Conservation (phyloP, 2,888 invertebrate genomes). For the Holacanthella duospinosa region DNA sequence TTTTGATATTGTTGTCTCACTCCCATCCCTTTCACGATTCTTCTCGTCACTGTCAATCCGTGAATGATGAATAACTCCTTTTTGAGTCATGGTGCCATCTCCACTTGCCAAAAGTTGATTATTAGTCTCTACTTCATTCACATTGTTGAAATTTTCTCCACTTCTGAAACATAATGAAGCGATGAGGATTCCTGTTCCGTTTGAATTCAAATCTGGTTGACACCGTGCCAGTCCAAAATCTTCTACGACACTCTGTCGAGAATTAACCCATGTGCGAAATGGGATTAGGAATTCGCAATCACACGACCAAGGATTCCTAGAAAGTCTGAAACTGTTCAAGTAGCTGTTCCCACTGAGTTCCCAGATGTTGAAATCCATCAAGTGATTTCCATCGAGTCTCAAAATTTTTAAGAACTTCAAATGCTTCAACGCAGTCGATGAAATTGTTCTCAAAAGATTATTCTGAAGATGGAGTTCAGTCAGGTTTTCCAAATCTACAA, state of each 20-base stretch:
- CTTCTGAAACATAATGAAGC: slow-evolving; percentile 19
- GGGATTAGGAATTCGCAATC: slow-evolving; percentile 72
- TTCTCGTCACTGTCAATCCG: background rate
- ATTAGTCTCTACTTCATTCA: slow-evolving; percentile 18
- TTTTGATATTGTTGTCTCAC: background rate
- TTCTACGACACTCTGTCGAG: slow-evolving; percentile 14
- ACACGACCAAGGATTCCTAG: slow-evolving; percentile 65
- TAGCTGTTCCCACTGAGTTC: slow-evolving; percentile 58
- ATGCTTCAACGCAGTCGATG: slow-evolving; percentile 58
- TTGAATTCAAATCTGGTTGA: slow-evolving; percentile 40
- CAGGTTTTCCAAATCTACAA: slow-evolving; percentile 62
- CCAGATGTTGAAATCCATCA: slow-evolving; percentile 67
- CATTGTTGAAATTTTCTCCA: slow-evolving; percentile 13
- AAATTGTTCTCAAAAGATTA: slow-evolving; percentile 58
- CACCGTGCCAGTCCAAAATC: slow-evolving; percentile 22
- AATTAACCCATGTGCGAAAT: slow-evolving; percentile 60
- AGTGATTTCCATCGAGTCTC: slow-evolving; percentile 70
- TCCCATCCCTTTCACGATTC: too few relatives aligned
- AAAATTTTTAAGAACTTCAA: slow-evolving; percentile 66
- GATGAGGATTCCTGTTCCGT: slow-evolving; percentile 39
- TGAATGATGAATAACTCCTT: slow-evolving; percentile 17
- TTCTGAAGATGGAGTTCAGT: slow-evolving; percentile 62
- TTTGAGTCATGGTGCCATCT: slow-evolving; percentile 14
- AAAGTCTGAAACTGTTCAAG: slow-evolving; percentile 56
- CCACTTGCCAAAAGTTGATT: slow-evolving; percentile 27